Conservation (phyloP, 2,888 invertebrate species). For the Cryptus viduatorius region DNA sequence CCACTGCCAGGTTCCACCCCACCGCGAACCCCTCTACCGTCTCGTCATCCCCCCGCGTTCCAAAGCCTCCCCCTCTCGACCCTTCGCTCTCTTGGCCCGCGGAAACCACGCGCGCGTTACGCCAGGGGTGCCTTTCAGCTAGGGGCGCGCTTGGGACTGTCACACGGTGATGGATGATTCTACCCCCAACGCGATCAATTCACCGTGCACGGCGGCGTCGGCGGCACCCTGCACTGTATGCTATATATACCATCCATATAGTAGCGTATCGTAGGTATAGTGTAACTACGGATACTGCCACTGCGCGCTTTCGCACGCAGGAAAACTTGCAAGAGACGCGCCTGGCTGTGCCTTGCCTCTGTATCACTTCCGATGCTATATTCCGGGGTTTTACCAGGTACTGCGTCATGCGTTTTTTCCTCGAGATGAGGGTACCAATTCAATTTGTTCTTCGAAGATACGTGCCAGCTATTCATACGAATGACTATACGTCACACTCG, state of each 20-base stretch:
- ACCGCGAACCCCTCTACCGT: slow-evolving; percentile 59
- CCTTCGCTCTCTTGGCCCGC: slow-evolving; percentile 67
- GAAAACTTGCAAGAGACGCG: slow-evolving; percentile 29
- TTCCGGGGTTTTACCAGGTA: background rate
- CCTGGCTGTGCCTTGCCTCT: background rate
- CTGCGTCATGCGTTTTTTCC: background rate
- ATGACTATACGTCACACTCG: background rate
- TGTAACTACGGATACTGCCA: slow-evolving; percentile 36
- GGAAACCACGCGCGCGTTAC: slow-evolving; percentile 69
- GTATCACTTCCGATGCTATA: slow-evolving; percentile 11
- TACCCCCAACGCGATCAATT: slow-evolving; percentile 81
- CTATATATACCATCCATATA: background rate
- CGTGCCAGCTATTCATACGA: slow-evolving; percentile 13
- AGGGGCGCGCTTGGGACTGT: slow-evolving; percentile 81
- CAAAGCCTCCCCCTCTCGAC: slow-evolving; percentile 44
- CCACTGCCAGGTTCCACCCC: slow-evolving; percentile 59
- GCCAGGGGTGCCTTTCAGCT: slow-evolving; percentile 78
- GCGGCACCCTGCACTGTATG: slow-evolving; percentile 44
- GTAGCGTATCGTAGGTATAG: slow-evolving; percentile 14
- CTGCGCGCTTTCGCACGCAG: slow-evolving; percentile 18
- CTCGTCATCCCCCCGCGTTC: slow-evolving; percentile 49
- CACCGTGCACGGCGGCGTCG: slow-evolving; percentile 61
- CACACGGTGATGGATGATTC: slow-evolving; percentile 84
- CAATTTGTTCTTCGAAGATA: slow-evolving; percentile 5
- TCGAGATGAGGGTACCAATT: background rate